Evolutionary conservation across 2,797 vertebrate genomes (phyloP), one percentile per base, ranked within the genome.

Genomic region (Nasua narica): DNA sequence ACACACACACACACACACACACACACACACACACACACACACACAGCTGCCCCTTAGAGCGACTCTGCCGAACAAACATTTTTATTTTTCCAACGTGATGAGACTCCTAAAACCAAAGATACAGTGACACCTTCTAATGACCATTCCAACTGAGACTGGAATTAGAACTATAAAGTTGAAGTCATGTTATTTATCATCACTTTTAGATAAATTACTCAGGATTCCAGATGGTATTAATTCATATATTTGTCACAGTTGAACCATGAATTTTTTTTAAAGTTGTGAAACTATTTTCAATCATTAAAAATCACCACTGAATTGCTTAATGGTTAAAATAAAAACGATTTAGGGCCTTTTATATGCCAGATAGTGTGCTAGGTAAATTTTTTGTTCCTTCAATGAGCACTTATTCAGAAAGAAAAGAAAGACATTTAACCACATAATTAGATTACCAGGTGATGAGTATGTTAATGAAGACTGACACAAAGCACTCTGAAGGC

Each of bases 331-430:
- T 92, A 87, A 90, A 90, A 72, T 7, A 62, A 93, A 91, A 74
- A 91, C 21, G 32, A 90, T 7, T 46, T 79, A 77, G 9, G 27
- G 70, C 29, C 48, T 69, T 87, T 79, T 56, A 32, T 67, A 50
- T 78, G 32, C 35, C 40, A 87, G 78, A 67, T 3, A 74, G 7
- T 52, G 15, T 40, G 67, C n/a, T 95, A 69, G 56, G 77, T 58
- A 92, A 90, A 88, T 85, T 65, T 92, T 54, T 62, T 13, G 29
- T 83, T 95, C 62, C 62, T 90, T 92, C 62, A 23, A 27, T 81
- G 56, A 84, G 29, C n/a, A 94, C 70, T 87, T 69, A 70, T 23
- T 92, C 10, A 48, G 48, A 35, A 92, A 87, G 83, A 67, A 87
- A 85, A 85, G 27, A 89, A 83, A 83, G 19, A 60, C 48, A 89